Evolutionary conservation across 2,888 invertebrate species (phyloP).

Genomic region (Dendrolimus pini): DNA sequence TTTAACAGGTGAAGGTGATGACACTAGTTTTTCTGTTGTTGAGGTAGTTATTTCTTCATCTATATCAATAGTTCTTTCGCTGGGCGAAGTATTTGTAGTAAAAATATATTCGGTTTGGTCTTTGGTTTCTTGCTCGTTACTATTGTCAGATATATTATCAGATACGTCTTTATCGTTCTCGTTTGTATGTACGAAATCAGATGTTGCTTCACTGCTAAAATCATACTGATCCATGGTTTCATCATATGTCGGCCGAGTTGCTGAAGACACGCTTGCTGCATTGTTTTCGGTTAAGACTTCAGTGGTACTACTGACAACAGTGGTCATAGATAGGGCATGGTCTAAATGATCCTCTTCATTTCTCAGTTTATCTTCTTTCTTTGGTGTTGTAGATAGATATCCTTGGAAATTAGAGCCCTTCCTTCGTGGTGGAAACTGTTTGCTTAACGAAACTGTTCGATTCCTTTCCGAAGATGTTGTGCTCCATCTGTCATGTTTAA

Average conservation of each 20-base stretch:
- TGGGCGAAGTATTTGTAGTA: constrained; percentile 20
- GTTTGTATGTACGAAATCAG: constrained; percentile 4
- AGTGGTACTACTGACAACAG: constrained; percentile 2
- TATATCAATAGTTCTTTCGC: constrained; percentile 27
- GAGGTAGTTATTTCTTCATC: constrained; percentile 26
- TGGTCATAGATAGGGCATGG: constrained; percentile 10
- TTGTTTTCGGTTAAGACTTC: constrained; percentile 17
- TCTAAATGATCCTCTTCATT: constrained; percentile 35
- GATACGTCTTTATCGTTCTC: constrained; percentile 16
- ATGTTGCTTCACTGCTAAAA: constrained; percentile 13
- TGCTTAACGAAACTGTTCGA: constrained; percentile 22
- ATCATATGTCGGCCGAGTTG: constrained; percentile 25
- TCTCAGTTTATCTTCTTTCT: constrained; percentile 25
- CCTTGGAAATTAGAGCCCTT: constrained; percentile 66
- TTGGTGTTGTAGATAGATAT: constrained; percentile 42
- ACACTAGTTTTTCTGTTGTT: constrained; percentile 27
- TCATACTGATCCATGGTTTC: constrained; percentile 28
- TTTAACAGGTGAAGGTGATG: constrained; percentile 31
- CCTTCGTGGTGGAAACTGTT: constrained; percentile 34
- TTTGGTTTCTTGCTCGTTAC: constrained; percentile 32
- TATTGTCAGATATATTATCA: constrained; percentile 18
- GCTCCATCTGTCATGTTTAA: constrained; percentile 65
- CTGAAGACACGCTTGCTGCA: constrained; percentile 14
- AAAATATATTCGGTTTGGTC: constrained; percentile 50
- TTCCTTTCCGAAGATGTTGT: constrained; percentile 27